phyloP scores from a whole-genome alignment of 2,888 invertebrate species.

The Neoitamus cyanurus region DNA sequence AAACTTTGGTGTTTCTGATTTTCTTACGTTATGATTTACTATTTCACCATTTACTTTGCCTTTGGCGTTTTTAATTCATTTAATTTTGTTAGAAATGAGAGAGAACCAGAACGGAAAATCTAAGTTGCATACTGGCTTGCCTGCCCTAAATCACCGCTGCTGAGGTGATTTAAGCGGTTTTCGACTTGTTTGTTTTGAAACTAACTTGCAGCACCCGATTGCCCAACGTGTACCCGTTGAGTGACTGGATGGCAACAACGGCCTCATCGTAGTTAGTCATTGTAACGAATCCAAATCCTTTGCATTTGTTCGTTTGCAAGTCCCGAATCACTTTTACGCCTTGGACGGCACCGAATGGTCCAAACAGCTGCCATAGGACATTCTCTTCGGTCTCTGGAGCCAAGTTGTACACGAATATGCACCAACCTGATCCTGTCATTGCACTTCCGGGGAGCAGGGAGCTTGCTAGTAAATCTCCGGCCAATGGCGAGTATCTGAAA shows the following conservation, averaged over 20 bases:
- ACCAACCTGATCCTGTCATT: constrained; percentile 82
- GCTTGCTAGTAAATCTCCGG: constrained; percentile 80
- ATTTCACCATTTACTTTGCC: constrained; percentile 19
- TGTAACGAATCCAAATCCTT: constrained; percentile 97
- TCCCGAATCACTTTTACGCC: constrained; percentile 97
- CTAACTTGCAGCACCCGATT: constrained; percentile 97
- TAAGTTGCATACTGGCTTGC: constrained; percentile 51
- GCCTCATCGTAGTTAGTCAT: constrained; percentile 99
- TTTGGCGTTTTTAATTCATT: constrained; percentile 13
- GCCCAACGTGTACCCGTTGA: constrained; percentile 95
- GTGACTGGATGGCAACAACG: constrained; percentile 93
- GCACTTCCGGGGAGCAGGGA: constrained; percentile 87
- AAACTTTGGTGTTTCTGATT: constrained; percentile 21
- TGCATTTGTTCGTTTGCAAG: constrained; percentile 95
- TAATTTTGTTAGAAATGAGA: constrained; percentile 53
- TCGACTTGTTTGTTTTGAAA: constrained; percentile 94
- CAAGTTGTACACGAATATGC: constrained; percentile 93
- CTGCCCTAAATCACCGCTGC: constrained; percentile 49
- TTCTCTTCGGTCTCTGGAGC: constrained; percentile 96
- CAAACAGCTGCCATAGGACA: constrained; percentile 95
- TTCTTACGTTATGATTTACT: constrained; percentile 10
- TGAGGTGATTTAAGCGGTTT: constrained; percentile 66
- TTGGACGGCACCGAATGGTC: constrained; percentile 97
- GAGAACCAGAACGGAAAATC: constrained; percentile 31
- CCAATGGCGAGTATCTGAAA: constrained; percentile 78